Evolutionary conservation across 1,140 invertebrate species (phyloP).

Genomic region (Lepidurus couesii): DNA sequence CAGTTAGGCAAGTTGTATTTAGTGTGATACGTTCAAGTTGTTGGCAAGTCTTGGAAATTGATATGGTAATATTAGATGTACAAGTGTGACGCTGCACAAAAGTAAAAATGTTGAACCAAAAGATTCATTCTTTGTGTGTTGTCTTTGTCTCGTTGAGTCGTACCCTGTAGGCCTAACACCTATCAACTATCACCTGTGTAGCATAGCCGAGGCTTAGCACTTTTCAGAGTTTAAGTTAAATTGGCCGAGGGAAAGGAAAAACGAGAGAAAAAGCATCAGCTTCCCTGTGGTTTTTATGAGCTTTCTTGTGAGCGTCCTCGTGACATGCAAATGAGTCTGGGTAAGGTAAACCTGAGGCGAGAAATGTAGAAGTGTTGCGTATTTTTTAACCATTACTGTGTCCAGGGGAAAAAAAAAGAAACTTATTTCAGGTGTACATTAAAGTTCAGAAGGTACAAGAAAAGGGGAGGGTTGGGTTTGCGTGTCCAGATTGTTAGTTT

Average conservation of each 20-base stretch:
- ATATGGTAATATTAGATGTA: too few species aligned
- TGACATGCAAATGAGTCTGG: background rate
- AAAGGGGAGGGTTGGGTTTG: background rate
- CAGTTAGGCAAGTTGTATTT: too few species aligned
- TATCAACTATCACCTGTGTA: background rate
- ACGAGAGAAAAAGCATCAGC: background rate
- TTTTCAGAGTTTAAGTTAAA: background rate
- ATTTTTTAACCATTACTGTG: background rate
- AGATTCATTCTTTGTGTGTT: background rate
- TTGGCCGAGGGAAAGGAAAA: background rate
- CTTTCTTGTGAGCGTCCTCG: conserved; percentile 9
- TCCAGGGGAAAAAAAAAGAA: background rate
- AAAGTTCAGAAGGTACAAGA: background rate
- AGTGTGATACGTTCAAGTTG: too few species aligned
- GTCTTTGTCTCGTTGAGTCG: background rate
- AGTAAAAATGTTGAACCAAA: too few species aligned
- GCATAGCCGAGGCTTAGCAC: background rate
- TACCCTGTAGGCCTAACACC: background rate
- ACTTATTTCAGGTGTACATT: background rate
- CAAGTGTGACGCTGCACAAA: too few species aligned
- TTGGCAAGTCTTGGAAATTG: too few species aligned
- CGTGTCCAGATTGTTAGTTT: background rate
- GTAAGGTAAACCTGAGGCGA: background rate
- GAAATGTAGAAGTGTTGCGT: conserved; percentile 6
- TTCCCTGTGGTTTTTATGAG: background rate